Conservation (phyloP, 2,113 vertebrate species). For the Apodemus sylvaticus region DNA sequence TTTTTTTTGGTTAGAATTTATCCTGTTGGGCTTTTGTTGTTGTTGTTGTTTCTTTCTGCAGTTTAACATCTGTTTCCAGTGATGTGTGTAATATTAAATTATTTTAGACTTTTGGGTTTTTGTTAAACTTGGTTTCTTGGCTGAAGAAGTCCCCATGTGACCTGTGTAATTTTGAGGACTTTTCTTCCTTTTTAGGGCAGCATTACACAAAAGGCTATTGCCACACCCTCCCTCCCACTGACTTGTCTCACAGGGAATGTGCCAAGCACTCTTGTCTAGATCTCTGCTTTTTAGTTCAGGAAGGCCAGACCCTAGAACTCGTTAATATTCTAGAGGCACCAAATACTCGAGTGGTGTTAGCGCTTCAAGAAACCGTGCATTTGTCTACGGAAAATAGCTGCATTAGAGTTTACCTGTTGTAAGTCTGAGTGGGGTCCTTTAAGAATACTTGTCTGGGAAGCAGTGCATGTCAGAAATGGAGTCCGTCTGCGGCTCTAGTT, state of each 20-base stretch:
- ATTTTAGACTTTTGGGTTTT: neutral
- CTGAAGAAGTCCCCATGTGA: neutral
- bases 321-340: neutral
- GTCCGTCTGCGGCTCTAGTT: neutral
- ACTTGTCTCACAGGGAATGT: accelerated
- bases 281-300: neutral
- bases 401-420: neutral
- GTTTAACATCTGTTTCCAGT: neutral
- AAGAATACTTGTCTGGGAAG: neutral
- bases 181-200: neutral
- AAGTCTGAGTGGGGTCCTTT: neutral
- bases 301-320: neutral
- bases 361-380: neutral
- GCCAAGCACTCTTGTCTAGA: neutral
- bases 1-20: neutral
- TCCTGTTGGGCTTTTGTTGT: too few relatives aligned
- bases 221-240: neutral
- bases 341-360: neutral
- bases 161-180: neutral
- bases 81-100: neutral
- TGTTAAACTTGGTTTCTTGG: neutral
- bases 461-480: neutral
- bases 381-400: slow-evolving; percentile 13
- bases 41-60: neutral
- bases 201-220: neutral